These are phyloP conservation scores for Leucozona laternaria DNA, from an alignment of 2,888 invertebrate species.

Conservation along the genomic window DNA sequence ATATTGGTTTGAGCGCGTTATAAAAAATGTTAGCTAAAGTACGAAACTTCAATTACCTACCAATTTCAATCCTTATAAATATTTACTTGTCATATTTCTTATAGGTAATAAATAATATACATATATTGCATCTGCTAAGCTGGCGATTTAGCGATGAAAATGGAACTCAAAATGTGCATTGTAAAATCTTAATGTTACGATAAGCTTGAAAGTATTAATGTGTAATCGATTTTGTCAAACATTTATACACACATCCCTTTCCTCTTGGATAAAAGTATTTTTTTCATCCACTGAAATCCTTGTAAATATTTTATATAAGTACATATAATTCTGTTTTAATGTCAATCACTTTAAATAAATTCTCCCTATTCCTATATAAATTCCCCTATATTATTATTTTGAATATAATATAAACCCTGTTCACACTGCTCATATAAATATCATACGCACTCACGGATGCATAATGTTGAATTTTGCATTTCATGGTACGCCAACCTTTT, in stretches of 20 bases:
- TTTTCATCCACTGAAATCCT: background rate
- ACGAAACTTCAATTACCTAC: too few species aligned
- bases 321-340: conserved; percentile 25
- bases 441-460: conserved; percentile 57
- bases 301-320: background rate
- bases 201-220: too few species aligned
- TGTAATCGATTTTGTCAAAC: too few species aligned
- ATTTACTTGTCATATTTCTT: too few species aligned
- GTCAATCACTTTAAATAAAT: conserved; percentile 17
- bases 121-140: too few species aligned
- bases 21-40: too few species aligned
- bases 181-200: too few species aligned
- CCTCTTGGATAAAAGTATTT: background rate
- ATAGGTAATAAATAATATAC: too few species aligned
- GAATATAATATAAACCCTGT: conserved; percentile 31
- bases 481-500: conserved; percentile 69
- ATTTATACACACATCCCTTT: background rate
- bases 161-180: too few species aligned
- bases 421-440: conserved; percentile 53
- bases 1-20: too few species aligned
- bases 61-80: too few species aligned
- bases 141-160: too few species aligned
- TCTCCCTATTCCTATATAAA: background rate
- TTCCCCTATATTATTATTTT: background rate
- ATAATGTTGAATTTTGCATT: conserved; percentile 69